Evolutionary conservation across 2,113 vertebrate species (phyloP).

Genomic region (Sander lucioperca): DNA sequence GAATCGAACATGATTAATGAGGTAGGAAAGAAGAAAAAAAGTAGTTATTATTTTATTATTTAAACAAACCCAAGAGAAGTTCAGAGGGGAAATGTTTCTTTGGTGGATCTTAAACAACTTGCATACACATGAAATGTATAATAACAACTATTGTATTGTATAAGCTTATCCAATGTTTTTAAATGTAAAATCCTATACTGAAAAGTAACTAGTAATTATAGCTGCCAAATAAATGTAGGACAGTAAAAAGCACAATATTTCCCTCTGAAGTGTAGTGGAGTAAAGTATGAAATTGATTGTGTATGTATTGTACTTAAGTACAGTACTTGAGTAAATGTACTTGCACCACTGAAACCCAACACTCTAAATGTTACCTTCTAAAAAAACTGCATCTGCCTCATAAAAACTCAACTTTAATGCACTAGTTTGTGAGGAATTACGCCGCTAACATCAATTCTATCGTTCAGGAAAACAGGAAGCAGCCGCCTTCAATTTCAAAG

Average conservation of each 20-base stretch:
- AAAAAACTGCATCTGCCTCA: neutral
- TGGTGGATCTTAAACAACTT: neutral
- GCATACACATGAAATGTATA: no score
- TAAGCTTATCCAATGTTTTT: no score
- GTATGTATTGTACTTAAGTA: no score
- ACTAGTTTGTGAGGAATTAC: neutral
- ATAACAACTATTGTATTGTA: neutral
- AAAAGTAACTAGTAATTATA: no score
- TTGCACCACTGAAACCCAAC: no score
- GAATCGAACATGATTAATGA: neutral
- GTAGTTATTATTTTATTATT: no score
- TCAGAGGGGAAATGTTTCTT: neutral
- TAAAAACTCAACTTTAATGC: neutral
- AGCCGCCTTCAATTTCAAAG: neutral
- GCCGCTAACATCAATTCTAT: neutral
- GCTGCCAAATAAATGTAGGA: neutral
- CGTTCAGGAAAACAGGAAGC: neutral
- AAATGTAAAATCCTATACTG: no score
- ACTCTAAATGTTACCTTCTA: neutral
- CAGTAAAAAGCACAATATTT: neutral
- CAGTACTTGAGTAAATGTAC: no score
- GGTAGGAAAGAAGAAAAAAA: neutral
- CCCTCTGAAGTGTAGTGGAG: neutral
- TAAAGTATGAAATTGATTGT: no score
- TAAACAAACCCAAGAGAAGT: neutral